Base-by-base conservation (phyloP, 2,797 vertebrate genomes). In the Steatocranus sp. region DNA sequence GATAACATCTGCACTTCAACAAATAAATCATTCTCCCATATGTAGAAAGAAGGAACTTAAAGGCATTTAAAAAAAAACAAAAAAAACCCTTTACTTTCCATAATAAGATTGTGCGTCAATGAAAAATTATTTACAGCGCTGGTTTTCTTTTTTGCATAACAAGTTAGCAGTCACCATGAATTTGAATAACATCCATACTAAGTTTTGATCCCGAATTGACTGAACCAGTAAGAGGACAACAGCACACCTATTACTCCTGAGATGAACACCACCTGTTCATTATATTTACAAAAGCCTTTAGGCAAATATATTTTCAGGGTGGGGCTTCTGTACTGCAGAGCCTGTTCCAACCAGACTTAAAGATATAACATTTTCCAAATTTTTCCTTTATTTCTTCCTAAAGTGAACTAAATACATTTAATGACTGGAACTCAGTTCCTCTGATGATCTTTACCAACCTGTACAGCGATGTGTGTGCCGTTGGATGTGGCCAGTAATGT, bases 401-500 rank as follows among this genome's bases (percentile, higher is more conserved):
- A 78, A 63, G 41, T 46, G 12, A 68, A 51, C 25, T 8, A 18
- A 76, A n/a, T 34, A 36, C 32, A 68, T 46, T 23, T 17, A 80
- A 7, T 70, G 23, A 46, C 38, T 46, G 23, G 23, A 70, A 30
- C 66, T 18, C 17, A 2, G 23, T 18, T 15, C 23, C 15, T 30
- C 66, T 46, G 10, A 70, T 30, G 66, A 70, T 18, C 66, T 77
- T 46, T 75, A 93, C 91, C 51, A 91, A 99, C 99, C 97, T 99
- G 98, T 63, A 99, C 99, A 87, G 99, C 98, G 81, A 99, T 99
- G 94, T 99, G 99, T 82, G 98, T 99, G 93, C 99, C 99, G n/a
- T 99, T 99, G 85, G 99, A 98, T 8, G 99, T 99, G 90, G 99
- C 98, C 93, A 99, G 92, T 91, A 99, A 95, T 0, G 98, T 99